Percentiles rank a stretch among this genome's conserved stretches.
Evolutionary conservation across 2,888 invertebrate genomes (phyloP).

Genomic region (Nipponacmea schrenckii): DNA sequence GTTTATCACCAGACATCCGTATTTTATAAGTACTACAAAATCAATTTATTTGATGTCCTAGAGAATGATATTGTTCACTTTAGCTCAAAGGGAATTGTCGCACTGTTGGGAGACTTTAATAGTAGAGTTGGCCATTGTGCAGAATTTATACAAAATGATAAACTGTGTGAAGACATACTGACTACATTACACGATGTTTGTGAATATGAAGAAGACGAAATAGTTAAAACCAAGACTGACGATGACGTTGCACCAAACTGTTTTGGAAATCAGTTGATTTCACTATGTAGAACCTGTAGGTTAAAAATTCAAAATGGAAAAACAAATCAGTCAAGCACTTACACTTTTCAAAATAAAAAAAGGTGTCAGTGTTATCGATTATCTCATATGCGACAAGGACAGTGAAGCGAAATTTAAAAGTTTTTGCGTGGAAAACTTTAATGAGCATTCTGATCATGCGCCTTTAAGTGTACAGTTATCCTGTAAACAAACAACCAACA

Average conservation of each 20-base stretch:
- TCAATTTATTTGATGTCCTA: not conserved
- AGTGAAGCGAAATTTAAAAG: not conserved
- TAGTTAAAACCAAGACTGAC: too few species aligned
- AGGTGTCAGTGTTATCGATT: not conserved
- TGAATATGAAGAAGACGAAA: too few species aligned
- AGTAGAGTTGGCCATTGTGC: not conserved
- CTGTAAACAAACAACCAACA: too few species aligned
- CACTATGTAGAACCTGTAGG: not conserved
- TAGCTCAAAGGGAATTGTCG: not conserved
- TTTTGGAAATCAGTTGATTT: not conserved
- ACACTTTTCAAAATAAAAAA: not conserved
- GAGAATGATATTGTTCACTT: not conserved
- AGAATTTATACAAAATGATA: not conserved
- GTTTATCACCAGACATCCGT: not conserved
- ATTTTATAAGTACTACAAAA: not conserved
- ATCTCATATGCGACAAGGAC: not conserved
- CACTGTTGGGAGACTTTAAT: not conserved
- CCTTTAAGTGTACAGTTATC: too few species aligned
- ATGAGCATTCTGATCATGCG: conserved; percentile 2
- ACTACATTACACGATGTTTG: too few species aligned
- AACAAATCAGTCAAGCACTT: not conserved
- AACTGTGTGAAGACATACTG: not conserved
- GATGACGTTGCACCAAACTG: too few species aligned
- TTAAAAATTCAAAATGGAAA: not conserved
- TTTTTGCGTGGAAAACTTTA: not conserved